Base-by-base conservation (phyloP, 2,113 vertebrate species). In the Psittacara wagleri region DNA sequence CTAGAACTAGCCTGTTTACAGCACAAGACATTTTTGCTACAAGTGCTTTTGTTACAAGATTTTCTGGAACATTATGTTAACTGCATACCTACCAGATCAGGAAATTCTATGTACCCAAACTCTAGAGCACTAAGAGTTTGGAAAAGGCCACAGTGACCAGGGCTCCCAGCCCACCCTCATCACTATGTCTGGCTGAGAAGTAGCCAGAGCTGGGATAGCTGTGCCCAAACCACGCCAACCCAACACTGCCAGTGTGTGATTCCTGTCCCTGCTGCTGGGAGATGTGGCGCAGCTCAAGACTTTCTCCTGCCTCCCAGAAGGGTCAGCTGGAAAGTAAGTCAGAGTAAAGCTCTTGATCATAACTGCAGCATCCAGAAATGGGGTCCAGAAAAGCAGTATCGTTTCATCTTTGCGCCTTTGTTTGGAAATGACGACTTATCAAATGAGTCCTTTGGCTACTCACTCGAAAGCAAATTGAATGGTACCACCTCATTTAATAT, bases 231-330 rank as follows among this genome's bases (percentile, higher is more conserved):
- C 3, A 0, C 2, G 1, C 6, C 55, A 67, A 9, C 33, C 10
- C 8, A 5, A 5, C 8, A 1, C 17, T 51, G 59, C 25, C 39
- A 22, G 2, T 0, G 0, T 11, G 7, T 1, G 1, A 12, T 62
- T 41, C 43, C 51, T 52, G 13, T 4, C n/a, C 37, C 72, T 77
- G 7, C 48, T 86, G 43, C 67, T 55, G 67, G 17, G 9, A 14
- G 10, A 61, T 9, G 19, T 0, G 5, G 52, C 59, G 43, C 52
- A 55, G 57, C 33, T 72, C 57, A 11, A 19, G 39, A 33, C 29
- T 52, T 79, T 49, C 59, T 35, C 57, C 80, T 67, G 86, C 59
- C 27, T 86, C 33, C 15, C 59, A 74, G 72, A 61, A 90, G 35
- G 14, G 3, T 59, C 37, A 54, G 17, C 25, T 82, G 57, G 43